phyloP scores from a whole-genome alignment of 1,140 invertebrate species.

The Hycleus cichorii region DNA sequence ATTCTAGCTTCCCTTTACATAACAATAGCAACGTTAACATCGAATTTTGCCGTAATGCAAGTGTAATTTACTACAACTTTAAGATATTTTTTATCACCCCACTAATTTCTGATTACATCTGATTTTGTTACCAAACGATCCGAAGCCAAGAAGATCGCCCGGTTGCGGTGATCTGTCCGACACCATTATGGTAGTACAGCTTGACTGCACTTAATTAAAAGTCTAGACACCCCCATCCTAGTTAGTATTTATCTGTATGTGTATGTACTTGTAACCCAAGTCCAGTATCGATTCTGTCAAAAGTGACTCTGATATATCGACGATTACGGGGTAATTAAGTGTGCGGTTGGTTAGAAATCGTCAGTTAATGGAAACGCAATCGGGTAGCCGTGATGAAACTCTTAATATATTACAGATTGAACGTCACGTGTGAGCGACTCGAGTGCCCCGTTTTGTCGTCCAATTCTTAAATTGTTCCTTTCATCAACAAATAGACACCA shows the following conservation, averaged over 20 bases:
- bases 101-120: too few species aligned
- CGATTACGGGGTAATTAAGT: slow-evolving; percentile 25
- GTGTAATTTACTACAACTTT: too few species aligned
- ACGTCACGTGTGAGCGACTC: slow-evolving; percentile 22
- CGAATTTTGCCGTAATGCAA: too few species aligned
- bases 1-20: too few species aligned
- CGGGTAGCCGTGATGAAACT: slow-evolving; percentile 25
- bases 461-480: too few species aligned
- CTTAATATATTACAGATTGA: slow-evolving; percentile 29
- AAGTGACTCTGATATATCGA: slow-evolving; percentile 19
- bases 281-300: slow-evolving; percentile 11
- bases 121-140: too few species aligned
- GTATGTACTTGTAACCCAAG: slow-evolving; percentile 4
- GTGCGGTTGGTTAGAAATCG: slow-evolving; percentile 15
- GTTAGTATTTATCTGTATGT: too few species aligned
- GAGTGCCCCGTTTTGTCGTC: slow-evolving; percentile 2
- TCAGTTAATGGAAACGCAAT: slow-evolving; percentile 24
- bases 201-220: slow-evolving; percentile 17
- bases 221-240: slow-evolving; percentile 9
- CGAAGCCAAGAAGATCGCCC: too few species aligned
- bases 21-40: too few species aligned
- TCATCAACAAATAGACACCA: too few species aligned
- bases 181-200: background rate
- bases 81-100: too few species aligned
- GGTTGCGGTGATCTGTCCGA: too few species aligned